Evolutionary conservation across 1,140 invertebrate genomes (phyloP).

Genomic region (Brachystomella parvula): DNA sequence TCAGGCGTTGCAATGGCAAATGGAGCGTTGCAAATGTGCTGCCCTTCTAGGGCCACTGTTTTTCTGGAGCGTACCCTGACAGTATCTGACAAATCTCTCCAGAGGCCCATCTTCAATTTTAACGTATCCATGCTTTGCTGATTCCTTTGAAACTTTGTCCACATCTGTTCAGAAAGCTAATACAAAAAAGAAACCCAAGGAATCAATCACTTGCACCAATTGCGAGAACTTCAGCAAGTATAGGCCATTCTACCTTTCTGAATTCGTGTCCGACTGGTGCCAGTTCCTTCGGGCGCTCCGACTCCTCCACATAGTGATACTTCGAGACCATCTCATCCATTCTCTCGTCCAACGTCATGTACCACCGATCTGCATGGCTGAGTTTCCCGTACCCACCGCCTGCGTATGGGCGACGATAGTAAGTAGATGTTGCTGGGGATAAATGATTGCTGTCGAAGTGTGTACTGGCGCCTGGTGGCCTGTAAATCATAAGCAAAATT

Average conservation of each 20-base stretch:
- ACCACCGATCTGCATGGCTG: not conserved
- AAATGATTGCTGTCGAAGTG: not conserved
- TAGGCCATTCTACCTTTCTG: not conserved
- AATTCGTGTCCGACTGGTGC: not conserved
- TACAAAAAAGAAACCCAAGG: not conserved
- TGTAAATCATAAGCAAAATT: not conserved
- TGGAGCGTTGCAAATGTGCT: not conserved
- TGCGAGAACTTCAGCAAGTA: not conserved
- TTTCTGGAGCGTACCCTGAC: not conserved
- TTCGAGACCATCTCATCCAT: not conserved
- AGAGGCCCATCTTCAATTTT: conserved; percentile 69
- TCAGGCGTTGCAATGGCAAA: not conserved
- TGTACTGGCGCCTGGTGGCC: not conserved
- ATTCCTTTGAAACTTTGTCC: conserved; percentile 64
- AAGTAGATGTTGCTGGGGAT: not conserved
- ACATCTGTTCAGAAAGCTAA: conserved; percentile 62
- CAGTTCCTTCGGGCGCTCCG: not conserved
- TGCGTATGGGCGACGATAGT: not conserved
- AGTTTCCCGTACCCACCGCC: too few relatives aligned
- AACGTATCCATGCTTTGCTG: conserved; percentile 74
- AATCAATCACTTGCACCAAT: too few relatives aligned
- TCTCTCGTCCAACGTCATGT: not conserved
- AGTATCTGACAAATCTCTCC: conserved; percentile 56
- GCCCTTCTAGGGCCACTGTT: not conserved
- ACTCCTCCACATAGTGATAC: not conserved